Evolutionary conservation across 2,797 vertebrate species (phyloP), one percentile per base, ranked within the genome.

Genomic region (Danio aesculapii): DNA sequence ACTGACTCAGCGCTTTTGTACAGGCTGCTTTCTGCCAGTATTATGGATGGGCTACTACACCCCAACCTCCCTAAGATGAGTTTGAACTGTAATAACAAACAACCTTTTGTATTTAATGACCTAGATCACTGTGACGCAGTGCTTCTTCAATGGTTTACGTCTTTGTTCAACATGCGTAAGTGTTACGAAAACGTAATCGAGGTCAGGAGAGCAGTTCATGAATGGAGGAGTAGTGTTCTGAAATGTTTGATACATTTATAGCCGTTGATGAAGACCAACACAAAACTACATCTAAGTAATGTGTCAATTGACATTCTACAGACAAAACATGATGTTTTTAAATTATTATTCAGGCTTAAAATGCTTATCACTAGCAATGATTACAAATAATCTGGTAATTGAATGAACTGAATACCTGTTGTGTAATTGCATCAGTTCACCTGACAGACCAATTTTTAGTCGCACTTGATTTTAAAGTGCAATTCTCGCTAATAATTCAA

Each of bases 1-100:
- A 70, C 84, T 83, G 80, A 79, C 61, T 85, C 70, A 62, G 80
- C 81, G 9, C 67, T 72, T 85, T 85, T 78, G 55, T 72, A 63
- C 80, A 41, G 55, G 59, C 66, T 69, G 47, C 47, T 5, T 72
- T 62, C 71, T 79, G 47, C 47, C 39, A 8, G 10, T 43, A 39
- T 82, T 83, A 77, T 79, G 71, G 61, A 84, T 71, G 58, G 80
- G 39, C 12, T 17, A 79, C 77, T 8, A 11, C 53, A 63, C 47
- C 58, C 43, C 59, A 8, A 17, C 72, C 30, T 41, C 61, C 16
- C 21, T 55, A 66, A 66, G 59, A 79, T 77, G 6, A 78, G 58
- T 78, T 77, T 19, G n/a, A 67, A 58, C 19, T 81, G 69, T 63
- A 79, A 62, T 59, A 81, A 79, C 66, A 86, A 79, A 57, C 43